These are phyloP conservation scores for Eupithecia vulgata DNA, from an alignment of 2,888 invertebrate species.

Conservation along the genomic window DNA sequence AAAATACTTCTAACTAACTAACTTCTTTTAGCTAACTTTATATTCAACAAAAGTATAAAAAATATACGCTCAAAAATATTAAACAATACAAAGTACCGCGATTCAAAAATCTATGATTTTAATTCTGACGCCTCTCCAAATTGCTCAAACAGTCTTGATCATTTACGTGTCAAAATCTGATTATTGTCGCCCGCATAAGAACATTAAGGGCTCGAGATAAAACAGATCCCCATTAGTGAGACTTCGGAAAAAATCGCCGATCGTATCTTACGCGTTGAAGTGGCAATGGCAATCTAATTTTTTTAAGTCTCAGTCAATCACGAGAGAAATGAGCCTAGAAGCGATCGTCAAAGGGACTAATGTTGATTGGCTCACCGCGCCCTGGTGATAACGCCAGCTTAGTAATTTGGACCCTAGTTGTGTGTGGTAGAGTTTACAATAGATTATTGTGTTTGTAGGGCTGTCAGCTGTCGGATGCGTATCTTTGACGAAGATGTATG, in stretches of 20 bases:
- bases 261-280: slow-evolving; percentile 74
- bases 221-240: slow-evolving; percentile 81
- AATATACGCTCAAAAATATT: not conserved
- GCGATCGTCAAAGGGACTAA: slow-evolving; percentile 74
- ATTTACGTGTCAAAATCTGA: slow-evolving; percentile 82
- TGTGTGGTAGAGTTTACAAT: slow-evolving; percentile 47
- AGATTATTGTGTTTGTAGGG: slow-evolving; percentile 20
- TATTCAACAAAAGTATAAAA: not conserved
- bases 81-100: not conserved
- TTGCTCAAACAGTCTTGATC: slow-evolving; percentile 62
- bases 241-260: slow-evolving; percentile 74
- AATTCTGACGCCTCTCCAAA: slow-evolving; percentile 31
- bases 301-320: slow-evolving; percentile 78
- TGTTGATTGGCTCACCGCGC: slow-evolving; percentile 75
- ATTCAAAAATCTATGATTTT: not conserved
- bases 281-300: slow-evolving; percentile 82
- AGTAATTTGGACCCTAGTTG: slow-evolving; percentile 48
- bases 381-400: slow-evolving; percentile 31
- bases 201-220: slow-evolving; percentile 81
- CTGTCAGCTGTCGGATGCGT: slow-evolving; percentile 60
- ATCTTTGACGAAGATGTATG: slow-evolving; percentile 76
- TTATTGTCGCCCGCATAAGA: slow-evolving; percentile 81
- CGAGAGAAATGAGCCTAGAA: slow-evolving; percentile 77
- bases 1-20: not conserved
- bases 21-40: not conserved